Percentiles rank a stretch among this genome's conserved stretches.
Evolutionary conservation across 1,140 invertebrate genomes (phyloP).

Genomic region (Aphelenchoides besseyi): DNA sequence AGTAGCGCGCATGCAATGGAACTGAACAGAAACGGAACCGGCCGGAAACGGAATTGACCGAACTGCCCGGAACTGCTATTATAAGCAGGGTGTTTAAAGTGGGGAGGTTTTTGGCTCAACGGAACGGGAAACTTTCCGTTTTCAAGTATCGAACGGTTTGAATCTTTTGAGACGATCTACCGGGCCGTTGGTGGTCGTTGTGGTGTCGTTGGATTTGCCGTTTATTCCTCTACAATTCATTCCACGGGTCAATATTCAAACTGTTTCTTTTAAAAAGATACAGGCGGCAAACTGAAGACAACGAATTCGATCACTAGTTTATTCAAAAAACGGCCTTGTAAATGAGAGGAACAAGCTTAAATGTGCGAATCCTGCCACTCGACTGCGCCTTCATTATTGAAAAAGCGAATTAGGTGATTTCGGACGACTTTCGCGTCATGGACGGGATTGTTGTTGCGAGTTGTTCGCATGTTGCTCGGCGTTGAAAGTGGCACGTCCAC

Average conservation of each 20-base stretch:
- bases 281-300: too few relatives aligned
- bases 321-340: neutral
- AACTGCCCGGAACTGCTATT: too few relatives aligned
- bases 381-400: neutral
- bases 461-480: neutral
- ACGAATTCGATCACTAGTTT: too few relatives aligned
- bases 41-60: neutral
- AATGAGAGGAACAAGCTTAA: neutral
- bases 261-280: too few relatives aligned
- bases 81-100: neutral
- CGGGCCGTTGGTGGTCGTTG: neutral
- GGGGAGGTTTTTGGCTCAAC: neutral
- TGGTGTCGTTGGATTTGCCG: neutral
- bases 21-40: neutral
- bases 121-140: constrained; percentile 1
- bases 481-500: neutral
- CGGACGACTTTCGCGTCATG: neutral
- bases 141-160: neutral
- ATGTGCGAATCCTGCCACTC: neutral
- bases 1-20: neutral
- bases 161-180: neutral
- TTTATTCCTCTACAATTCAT: neutral
- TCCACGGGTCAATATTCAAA: too few relatives aligned
- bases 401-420: neutral
- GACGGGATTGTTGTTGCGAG: neutral